Percentiles rank a stretch among this genome's conserved stretches.
Evolutionary conservation across 2,113 vertebrate species (phyloP).

Genomic region (Sarotherodon lohbergeri): DNA sequence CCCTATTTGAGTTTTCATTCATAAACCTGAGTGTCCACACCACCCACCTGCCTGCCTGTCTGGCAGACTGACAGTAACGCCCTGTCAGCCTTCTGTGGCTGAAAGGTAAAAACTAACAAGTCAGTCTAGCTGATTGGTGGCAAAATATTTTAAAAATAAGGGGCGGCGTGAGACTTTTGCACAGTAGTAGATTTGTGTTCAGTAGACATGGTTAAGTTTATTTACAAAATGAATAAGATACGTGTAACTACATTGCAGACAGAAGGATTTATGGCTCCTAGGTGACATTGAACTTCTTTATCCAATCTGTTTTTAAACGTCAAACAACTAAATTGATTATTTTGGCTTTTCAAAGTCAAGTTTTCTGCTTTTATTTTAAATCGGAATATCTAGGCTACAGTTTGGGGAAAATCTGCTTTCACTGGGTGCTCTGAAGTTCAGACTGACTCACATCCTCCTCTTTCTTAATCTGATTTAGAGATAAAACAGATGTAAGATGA

Average conservation of each 20-base stretch:
- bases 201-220: background rate
- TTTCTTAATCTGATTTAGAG: background rate
- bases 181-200: background rate
- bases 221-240: background rate
- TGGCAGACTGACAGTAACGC: accelerated
- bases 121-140: background rate
- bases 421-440: background rate
- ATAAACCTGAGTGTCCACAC: accelerated
- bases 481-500: background rate
- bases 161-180: background rate
- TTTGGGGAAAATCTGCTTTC: background rate
- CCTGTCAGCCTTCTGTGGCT: background rate
- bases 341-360: background rate
- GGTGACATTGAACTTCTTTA: accelerated
- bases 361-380: background rate
- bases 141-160: background rate
- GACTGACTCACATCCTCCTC: background rate
- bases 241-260: background rate
- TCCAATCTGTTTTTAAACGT: background rate
- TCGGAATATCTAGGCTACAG: background rate
- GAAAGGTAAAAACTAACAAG: background rate
- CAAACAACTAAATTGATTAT: background rate
- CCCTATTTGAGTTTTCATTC: background rate
- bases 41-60: background rate
- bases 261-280: background rate